Percentiles rank a stretch among this genome's conserved stretches.
phyloP scores from a whole-genome alignment of 2,888 invertebrate genomes.

The Octonoba sinensis region DNA sequence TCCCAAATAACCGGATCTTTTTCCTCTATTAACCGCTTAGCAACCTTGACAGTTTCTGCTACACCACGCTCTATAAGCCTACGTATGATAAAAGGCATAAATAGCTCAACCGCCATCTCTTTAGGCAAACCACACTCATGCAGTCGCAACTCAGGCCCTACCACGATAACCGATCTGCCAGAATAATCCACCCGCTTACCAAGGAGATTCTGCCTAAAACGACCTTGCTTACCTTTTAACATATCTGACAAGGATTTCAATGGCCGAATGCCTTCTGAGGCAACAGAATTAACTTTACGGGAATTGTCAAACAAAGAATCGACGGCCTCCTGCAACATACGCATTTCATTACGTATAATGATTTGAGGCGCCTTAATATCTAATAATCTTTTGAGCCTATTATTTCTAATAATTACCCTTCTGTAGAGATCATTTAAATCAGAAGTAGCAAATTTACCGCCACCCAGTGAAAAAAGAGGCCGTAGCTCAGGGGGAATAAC shows the following conservation, averaged over 20 bases:
- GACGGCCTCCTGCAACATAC: constrained; percentile 49
- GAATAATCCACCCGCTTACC: constrained; percentile 65
- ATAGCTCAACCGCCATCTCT: constrained; percentile 57
- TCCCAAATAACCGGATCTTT: constrained; percentile 1
- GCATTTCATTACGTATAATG: constrained; percentile 46
- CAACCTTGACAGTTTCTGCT: background rate
- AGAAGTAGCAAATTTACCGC: constrained; percentile 63
- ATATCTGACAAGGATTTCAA: constrained; percentile 14
- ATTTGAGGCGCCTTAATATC: constrained; percentile 40
- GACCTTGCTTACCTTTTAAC: constrained; percentile 50
- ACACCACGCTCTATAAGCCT: background rate
- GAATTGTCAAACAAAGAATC: constrained; percentile 50
- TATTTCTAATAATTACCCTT: constrained; percentile 49
- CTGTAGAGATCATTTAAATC: constrained; percentile 62
- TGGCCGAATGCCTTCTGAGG: background rate
- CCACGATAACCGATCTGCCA: constrained; percentile 63
- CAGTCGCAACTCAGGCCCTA: constrained; percentile 50
- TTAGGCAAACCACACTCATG: constrained; percentile 57
- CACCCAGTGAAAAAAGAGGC: constrained; percentile 65
- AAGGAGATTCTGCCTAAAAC: constrained; percentile 61
- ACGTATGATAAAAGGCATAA: constrained; percentile 54
- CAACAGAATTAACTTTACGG: constrained; percentile 5
- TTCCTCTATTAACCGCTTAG: constrained; percentile 19
- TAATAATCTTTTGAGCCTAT: constrained; percentile 34
- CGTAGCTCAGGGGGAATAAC: constrained; percentile 12